Percentiles rank a stretch among this genome's conserved stretches.
These are phyloP conservation scores for Slavum lentiscoides DNA, from an alignment of 2,888 invertebrate species.

Conservation along the genomic window DNA sequence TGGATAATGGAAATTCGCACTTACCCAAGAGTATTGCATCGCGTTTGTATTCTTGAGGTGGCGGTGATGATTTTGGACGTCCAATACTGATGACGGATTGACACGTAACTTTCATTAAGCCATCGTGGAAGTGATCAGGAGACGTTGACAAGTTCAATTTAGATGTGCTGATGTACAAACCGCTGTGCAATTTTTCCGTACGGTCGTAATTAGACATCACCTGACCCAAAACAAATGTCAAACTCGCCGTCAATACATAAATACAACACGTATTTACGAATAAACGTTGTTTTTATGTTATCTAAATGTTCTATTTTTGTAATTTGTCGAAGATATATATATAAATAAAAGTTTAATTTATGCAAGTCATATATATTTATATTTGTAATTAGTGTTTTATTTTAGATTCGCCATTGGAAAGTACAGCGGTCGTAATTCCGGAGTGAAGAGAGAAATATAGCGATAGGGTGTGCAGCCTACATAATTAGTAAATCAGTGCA, in stretches of 20 bases:
- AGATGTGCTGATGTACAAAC: conserved; percentile 65
- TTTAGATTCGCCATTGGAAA: too few relatives aligned
- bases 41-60: conserved; percentile 42
- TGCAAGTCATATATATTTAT: too few relatives aligned
- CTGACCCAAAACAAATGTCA: neutral
- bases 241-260: too few relatives aligned
- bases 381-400: too few relatives aligned
- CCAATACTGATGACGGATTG: conserved; percentile 62
- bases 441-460: too few relatives aligned
- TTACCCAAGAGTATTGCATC: conserved; percentile 42
- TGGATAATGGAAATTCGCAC: conserved; percentile 11
- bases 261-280: neutral
- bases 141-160: conserved; percentile 65
- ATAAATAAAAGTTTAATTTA: too few relatives aligned
- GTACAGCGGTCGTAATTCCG: too few relatives aligned
- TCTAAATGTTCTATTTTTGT: too few relatives aligned
- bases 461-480: too few relatives aligned
- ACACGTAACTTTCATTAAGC: conserved; percentile 67
- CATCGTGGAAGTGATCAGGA: conserved; percentile 65
- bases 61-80: conserved; percentile 28
- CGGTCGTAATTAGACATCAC: conserved; percentile 35
- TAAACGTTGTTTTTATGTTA: too few relatives aligned
- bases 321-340: too few relatives aligned
- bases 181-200: conserved; percentile 58
- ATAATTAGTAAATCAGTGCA: too few relatives aligned